Evolutionary conservation across 2,888 invertebrate genomes (phyloP), one percentile per base, ranked within the genome.

Genomic region (Apodemia zela): DNA sequence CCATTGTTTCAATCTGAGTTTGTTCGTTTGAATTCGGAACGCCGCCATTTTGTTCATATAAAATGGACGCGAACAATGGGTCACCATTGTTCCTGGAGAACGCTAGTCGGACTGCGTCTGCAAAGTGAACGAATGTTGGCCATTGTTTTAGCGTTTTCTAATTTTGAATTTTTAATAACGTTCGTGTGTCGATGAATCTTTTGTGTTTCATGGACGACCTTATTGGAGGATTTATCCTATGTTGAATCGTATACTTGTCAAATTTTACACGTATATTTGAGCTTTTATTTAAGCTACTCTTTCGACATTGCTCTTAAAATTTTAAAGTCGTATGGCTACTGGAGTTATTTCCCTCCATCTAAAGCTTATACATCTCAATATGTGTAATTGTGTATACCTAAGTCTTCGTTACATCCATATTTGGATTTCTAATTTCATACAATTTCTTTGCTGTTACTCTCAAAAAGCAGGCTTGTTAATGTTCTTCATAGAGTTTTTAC

Each of bases 21-120:
- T 77, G 70, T 67, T 68, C 71, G 69, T 69, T 70, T 84, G 84
- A 85, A 85, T 85, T 87, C 73, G 73, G 72, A 69, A 67, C 73
- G 75, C 80, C 81, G 90, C 90, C 90, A 91, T 91, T 88, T 90
- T 90, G 87, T 85, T 89, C 87, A 87, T 89, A 89, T 90, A 88
- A 88, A 89, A 91, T 89, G 89, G 91, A 89, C 90, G 88, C 79
- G 79, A 81, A 91, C 89, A 91, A 89, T 89, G 81, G 85, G 70
- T 70, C 69, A 73, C 85, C 79, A 87, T 89, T 91, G 88, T 90
- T 87, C 82, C 69, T 66, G 66, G 75, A 77, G 74, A 74, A 80
- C 78, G 78, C 78, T 79, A 78, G 80, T 79, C 80, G 80, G 81
- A 80, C 79, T 76, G 73, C 75, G 77, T 77, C 81, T 78, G 80